A percentile compares a stretch with the other conserved stretches of the same genome.
These are phyloP conservation scores for Anagyrus pseudococci DNA, from an alignment of 2,888 invertebrate genomes.

Conservation along the genomic window DNA sequence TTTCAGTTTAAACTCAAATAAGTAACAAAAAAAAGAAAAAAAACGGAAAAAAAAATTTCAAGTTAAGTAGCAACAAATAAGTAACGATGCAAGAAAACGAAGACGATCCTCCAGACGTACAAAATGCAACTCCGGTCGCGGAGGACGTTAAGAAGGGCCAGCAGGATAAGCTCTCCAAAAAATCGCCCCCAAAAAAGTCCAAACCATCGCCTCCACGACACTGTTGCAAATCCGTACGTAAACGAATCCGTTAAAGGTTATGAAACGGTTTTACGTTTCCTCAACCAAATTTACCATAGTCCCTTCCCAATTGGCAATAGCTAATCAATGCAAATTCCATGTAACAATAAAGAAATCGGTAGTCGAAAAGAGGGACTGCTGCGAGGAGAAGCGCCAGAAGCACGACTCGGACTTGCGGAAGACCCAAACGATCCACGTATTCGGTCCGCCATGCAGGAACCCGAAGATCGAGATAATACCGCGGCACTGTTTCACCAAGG, in stretches of 20 bases:
- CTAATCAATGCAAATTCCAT: neutral
- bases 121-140: constrained; percentile 46
- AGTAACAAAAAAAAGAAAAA: constrained; percentile 2
- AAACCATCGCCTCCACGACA: constrained; percentile 8
- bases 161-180: constrained; percentile 11
- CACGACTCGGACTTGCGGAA: neutral
- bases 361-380: constrained; percentile 7
- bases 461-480: constrained; percentile 46
- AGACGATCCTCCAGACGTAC: constrained; percentile 48
- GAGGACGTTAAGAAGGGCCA: constrained; percentile 46
- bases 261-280: neutral
- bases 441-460: constrained; percentile 42
- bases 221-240: constrained; percentile 16
- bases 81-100: constrained; percentile 46
- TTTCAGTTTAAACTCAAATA: neutral
- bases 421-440: constrained; percentile 43
- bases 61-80: constrained; percentile 10
- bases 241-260: too few relatives aligned
- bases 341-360: neutral
- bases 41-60: neutral
- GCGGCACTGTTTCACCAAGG: constrained; percentile 49
- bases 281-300: neutral
- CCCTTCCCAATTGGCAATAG: neutral
- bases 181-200: neutral
- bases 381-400: constrained; percentile 10